phyloP scores from a whole-genome alignment of 2,113 vertebrate species.

The Speoplatyrhinus poulsoni region DNA sequence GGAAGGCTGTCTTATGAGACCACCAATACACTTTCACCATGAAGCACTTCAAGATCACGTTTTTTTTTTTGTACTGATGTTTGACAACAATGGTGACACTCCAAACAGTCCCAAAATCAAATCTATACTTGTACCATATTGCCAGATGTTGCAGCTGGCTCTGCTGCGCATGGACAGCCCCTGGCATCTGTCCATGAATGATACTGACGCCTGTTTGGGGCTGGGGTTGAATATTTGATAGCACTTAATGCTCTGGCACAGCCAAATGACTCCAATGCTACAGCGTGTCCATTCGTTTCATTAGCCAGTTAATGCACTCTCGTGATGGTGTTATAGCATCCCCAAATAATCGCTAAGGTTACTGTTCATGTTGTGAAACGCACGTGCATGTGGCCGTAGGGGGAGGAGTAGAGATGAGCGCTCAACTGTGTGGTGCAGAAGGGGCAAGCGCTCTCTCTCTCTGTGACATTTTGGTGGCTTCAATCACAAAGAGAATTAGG shows the following conservation, averaged over 20 bases:
- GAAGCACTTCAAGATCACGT: neutral
- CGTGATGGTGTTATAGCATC: neutral
- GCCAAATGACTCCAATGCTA: constrained; percentile 50
- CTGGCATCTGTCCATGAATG: constrained; percentile 36
- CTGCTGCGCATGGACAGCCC: constrained; percentile 40
- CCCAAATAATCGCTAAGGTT: too few species aligned
- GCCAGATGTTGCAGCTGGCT: constrained; percentile 47
- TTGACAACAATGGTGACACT: constrained; percentile 30
- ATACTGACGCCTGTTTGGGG: constrained; percentile 41
- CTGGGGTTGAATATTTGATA: constrained; percentile 50
- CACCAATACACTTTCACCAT: constrained; percentile 2
- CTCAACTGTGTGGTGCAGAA: too few species aligned
- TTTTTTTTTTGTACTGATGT: constrained; percentile 40
- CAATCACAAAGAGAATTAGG: neutral
- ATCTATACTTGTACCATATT: constrained; percentile 40
- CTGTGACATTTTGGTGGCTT: neutral
- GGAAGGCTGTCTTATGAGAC: constrained; percentile 7
- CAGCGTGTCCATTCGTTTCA: constrained; percentile 8
- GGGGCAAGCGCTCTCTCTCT: too few species aligned
- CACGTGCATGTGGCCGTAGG: too few species aligned
- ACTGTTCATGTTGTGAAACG: too few species aligned
- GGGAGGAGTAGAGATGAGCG: too few species aligned
- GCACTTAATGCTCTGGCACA: constrained; percentile 59
- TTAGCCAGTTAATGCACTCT: too few species aligned
- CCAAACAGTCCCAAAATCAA: constrained; percentile 36